Evolutionary conservation across 2,888 invertebrate species (phyloP).

Genomic region (Ormyrus rosae): DNA sequence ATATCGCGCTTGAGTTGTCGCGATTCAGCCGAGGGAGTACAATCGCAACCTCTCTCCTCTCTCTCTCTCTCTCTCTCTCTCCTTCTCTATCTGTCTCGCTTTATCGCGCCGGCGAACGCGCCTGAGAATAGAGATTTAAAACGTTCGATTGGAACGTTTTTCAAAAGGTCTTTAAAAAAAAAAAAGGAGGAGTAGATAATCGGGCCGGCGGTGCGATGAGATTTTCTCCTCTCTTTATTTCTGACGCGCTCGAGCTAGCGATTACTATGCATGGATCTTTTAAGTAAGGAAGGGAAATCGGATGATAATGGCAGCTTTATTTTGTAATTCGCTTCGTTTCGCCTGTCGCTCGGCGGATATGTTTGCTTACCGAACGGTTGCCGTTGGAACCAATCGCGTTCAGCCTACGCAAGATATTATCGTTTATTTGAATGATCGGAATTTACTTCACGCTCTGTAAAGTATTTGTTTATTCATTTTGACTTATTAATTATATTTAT

Average conservation of each 20-base stretch:
- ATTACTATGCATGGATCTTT: too few species aligned
- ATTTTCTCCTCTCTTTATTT: neutral
- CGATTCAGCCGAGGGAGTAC: constrained; percentile 16
- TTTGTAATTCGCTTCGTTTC: too few species aligned
- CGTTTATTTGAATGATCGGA: too few species aligned
- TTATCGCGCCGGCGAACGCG: constrained; percentile 6
- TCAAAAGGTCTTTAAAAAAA: constrained; percentile 40
- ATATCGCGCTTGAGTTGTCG: constrained; percentile 56
- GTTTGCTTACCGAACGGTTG: neutral
- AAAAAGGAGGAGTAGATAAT: constrained; percentile 16
- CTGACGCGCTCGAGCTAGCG: too few species aligned
- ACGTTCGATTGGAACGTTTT: constrained; percentile 50
- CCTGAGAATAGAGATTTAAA: constrained; percentile 44
- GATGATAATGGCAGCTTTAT: too few species aligned
- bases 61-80: constrained; percentile 41
- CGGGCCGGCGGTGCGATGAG: constrained; percentile 19
- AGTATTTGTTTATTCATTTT: too few species aligned
- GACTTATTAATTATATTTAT: too few species aligned
- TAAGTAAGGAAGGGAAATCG: too few species aligned
- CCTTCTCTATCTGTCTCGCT: constrained; percentile 27
- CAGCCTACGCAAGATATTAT: too few species aligned
- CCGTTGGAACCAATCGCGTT: too few species aligned
- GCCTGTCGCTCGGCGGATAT: neutral
- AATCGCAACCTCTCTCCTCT: constrained; percentile 52
- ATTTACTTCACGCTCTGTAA: too few species aligned